phyloP scores from a whole-genome alignment of 2,113 vertebrate species.

The Rattus norvegicus region DNA sequence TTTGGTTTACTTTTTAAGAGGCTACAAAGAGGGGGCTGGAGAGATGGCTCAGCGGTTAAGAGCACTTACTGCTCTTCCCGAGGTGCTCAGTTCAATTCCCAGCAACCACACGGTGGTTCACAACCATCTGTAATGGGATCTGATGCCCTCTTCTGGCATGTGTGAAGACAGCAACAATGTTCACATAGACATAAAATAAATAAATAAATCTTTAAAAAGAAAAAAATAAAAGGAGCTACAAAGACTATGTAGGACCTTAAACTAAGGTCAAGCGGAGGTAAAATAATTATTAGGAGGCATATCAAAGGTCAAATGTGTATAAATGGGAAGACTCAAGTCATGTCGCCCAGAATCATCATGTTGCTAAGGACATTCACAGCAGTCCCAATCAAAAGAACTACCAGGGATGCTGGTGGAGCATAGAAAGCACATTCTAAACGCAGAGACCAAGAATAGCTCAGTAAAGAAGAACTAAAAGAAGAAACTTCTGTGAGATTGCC shows the following conservation, averaged over 20 bases:
- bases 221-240: neutral
- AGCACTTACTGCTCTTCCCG: no score
- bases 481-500: slow-evolving; percentile 18
- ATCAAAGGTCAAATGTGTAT: neutral
- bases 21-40: neutral
- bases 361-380: neutral
- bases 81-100: no score
- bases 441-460: slow-evolving; percentile 9
- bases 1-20: neutral
- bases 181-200: no score
- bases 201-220: no score
- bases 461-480: slow-evolving; percentile 19
- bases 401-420: neutral
- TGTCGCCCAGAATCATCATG: neutral
- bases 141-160: no score
- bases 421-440: slow-evolving; percentile 29
- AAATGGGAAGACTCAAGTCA: neutral
- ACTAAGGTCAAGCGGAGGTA: neutral
- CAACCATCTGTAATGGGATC: no score
- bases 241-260: neutral
- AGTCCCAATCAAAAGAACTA: slow-evolving; percentile 26
- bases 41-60: no score
- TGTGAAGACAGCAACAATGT: no score
- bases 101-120: no score
- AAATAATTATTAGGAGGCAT: neutral